Percentiles rank a stretch among this genome's conserved stretches.
Conservation (phyloP, 1,140 invertebrate species). For the Potamilus streckersoni region DNA sequence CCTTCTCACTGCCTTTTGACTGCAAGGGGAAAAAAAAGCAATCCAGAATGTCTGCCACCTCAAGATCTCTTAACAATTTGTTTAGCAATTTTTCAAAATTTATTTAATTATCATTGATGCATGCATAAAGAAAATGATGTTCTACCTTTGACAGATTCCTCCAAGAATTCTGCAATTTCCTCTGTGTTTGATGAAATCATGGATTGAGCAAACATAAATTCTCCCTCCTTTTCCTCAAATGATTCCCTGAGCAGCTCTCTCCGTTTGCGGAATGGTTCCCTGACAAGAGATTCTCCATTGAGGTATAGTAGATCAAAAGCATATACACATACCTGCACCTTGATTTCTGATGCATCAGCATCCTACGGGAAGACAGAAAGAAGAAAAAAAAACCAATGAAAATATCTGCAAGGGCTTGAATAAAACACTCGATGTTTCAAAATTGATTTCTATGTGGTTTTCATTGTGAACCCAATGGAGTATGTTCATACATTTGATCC, state of each 20-base stretch:
- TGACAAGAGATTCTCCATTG: slow-evolving; percentile 90
- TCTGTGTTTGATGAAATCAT: slow-evolving; percentile 85
- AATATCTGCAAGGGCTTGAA: too few species aligned
- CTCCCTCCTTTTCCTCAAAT: slow-evolving; percentile 79
- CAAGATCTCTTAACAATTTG: too few species aligned
- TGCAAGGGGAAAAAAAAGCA: too few species aligned
- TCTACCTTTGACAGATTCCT: slow-evolving; percentile 91
- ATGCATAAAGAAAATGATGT: neutral
- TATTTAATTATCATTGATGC: too few species aligned
- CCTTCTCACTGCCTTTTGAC: too few species aligned
- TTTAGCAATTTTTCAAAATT: too few species aligned
- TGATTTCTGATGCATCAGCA: slow-evolving; percentile 88
- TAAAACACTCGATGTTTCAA: too few species aligned
- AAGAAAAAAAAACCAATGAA: neutral
- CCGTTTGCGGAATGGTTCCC: slow-evolving; percentile 81
- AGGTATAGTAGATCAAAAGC: slow-evolving; percentile 97
- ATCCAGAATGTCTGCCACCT: too few species aligned
- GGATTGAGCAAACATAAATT: slow-evolving; percentile 90
- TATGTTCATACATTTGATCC: too few species aligned
- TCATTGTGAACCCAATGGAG: too few species aligned
- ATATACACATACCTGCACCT: slow-evolving; percentile 97
- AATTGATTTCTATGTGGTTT: too few species aligned
- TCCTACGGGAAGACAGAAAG: slow-evolving; percentile 73
- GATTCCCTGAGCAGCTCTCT: slow-evolving; percentile 80
- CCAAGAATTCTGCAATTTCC: slow-evolving; percentile 93